Percentiles rank a stretch among this genome's conserved stretches.
Evolutionary conservation across 2,797 vertebrate genomes (phyloP).

Genomic region (Spheniscus humboldti): DNA sequence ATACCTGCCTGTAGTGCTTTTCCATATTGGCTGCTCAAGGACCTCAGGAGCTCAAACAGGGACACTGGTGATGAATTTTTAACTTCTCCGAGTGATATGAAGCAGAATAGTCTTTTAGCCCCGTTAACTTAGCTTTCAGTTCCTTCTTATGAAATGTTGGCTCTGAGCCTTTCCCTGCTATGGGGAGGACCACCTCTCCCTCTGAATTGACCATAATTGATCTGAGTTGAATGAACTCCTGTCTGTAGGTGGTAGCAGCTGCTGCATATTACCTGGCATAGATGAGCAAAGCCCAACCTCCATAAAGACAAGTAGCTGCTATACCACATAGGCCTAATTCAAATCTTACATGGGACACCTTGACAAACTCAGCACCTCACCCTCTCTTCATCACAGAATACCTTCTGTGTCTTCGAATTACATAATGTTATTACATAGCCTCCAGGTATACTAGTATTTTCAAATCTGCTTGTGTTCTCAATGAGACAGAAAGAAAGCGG

Average conservation of each 20-base stretch:
- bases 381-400: background rate
- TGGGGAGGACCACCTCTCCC: too few relatives aligned
- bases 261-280: background rate
- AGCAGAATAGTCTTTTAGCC: too few relatives aligned
- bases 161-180: background rate
- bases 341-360: background rate
- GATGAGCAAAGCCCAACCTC: background rate
- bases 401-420: background rate
- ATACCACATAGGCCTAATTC: background rate
- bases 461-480: background rate
- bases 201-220: background rate
- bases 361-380: background rate
- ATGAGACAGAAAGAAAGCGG: background rate
- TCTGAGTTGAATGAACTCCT: background rate
- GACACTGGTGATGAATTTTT: background rate
- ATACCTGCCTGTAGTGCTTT: background rate
- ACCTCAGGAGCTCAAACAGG: background rate
- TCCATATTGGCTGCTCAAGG: too few relatives aligned
- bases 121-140: fast-evolving
- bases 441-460: background rate
- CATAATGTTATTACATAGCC: background rate
- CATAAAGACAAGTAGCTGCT: background rate
- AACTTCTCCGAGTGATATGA: too few relatives aligned
- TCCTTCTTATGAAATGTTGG: background rate
- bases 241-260: background rate